Evolutionary conservation across 2,888 invertebrate genomes (phyloP), one percentile per base, ranked within the genome.

Genomic region (Eupithecia subfuscata): DNA sequence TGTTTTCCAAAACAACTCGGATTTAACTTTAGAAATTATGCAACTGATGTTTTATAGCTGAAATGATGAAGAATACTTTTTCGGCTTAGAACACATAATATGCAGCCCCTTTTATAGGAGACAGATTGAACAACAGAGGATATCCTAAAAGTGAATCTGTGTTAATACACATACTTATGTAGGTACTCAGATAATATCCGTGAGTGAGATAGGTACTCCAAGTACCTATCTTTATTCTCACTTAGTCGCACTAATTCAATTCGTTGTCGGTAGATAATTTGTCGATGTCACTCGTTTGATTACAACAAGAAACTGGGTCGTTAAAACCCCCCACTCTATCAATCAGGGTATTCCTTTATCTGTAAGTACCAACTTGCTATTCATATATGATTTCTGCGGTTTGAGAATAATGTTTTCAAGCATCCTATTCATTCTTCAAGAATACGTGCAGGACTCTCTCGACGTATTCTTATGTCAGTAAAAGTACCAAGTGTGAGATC

Each of bases 11-110:
- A 88, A 87, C 86, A 84, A 86, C 89, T 84, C 71, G 82, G 79
- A 85, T 86, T 89, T 88, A 88, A 90, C 87, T 91, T 90, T 89
- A 89, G 90, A 88, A 81, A 85, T 91, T 89, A 87, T 89, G 89
- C 87, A 88, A 90, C 81, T 82, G 72, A 78, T 79, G 79, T 81
- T 82, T 83, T 79, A 16, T 69, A 67, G 56, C 68, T 22, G 18
- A n/a, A n/a, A n/a, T n/a, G n/a, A 63, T 63, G 25, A 75, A 70
- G 30, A 48, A 71, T 52, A n/a, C 56, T 60, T 14, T 34, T 64
- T 64, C 16, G 34, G 18, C 34, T 64, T 18, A 8, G 18, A 34
- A 64, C 34, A 18, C 63, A 30, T 63, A 45, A 52, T 4, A 22
- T 48, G 18, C 2, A 48, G 48, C n/a, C 18, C 48, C n/a, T 48